Evolutionary conservation across 2,888 invertebrate species (phyloP).

Genomic region (Rutpela maculata): DNA sequence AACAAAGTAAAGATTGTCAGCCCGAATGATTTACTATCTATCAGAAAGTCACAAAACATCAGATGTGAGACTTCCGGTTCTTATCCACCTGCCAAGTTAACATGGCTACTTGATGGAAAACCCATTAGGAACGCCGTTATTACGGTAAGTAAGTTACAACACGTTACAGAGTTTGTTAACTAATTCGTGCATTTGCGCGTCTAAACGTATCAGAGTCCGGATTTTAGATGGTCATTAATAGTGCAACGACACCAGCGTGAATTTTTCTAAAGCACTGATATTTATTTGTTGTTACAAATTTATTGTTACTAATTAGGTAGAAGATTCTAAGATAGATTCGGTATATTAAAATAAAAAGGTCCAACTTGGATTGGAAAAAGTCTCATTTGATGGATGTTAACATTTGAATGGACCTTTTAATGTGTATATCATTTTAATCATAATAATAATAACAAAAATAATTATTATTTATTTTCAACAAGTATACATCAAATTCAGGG

Average conservation of each 20-base stretch:
- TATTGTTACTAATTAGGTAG: too few species aligned
- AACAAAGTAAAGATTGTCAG: constrained; percentile 84
- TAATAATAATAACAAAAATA: too few species aligned
- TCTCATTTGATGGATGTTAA: not conserved
- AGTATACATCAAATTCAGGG: too few species aligned
- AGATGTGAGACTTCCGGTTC: constrained; percentile 90
- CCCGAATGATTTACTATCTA: constrained; percentile 83
- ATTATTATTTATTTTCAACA: too few species aligned
- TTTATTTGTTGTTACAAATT: too few species aligned
- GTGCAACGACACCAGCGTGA: not conserved
- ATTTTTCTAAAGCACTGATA: not conserved
- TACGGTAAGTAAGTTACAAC: constrained; percentile 74
- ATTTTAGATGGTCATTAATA: not conserved
- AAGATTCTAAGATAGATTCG: too few species aligned
- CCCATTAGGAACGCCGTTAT: constrained; percentile 80
- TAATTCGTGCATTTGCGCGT: constrained; percentile 22
- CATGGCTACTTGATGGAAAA: constrained; percentile 86
- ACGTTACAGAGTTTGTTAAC: constrained; percentile 35
- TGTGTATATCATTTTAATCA: not conserved
- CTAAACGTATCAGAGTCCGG: constrained; percentile 18
- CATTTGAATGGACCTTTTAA: not conserved
- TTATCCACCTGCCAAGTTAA: constrained; percentile 87
- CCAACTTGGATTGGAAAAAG: too few species aligned
- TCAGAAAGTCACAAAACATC: constrained; percentile 84
- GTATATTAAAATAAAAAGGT: too few species aligned